These are phyloP conservation scores for Laticauda laticaudata DNA, from an alignment of 2,113 vertebrate species.

Conservation along the genomic window DNA sequence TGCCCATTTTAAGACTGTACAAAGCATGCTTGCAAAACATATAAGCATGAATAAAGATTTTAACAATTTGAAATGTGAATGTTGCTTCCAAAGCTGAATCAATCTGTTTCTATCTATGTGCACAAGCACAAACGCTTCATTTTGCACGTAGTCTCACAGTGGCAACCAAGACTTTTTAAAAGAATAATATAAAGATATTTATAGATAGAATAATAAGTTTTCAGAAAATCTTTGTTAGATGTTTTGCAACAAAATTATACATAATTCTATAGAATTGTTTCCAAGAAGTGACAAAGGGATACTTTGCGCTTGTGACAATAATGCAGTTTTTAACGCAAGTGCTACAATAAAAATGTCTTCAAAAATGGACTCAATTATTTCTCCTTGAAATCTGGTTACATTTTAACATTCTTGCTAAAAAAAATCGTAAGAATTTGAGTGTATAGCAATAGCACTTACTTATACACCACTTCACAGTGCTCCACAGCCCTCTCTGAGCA, in stretches of 20 bases:
- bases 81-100: neutral
- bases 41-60: neutral
- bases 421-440: neutral
- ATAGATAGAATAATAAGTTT: neutral
- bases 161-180: neutral
- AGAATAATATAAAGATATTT: neutral
- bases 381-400: neutral
- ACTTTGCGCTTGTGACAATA: neutral
- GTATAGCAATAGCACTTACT: too few relatives aligned
- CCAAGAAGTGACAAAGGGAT: neutral
- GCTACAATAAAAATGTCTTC: neutral
- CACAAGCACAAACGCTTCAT: neutral
- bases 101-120: neutral
- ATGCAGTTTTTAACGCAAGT: neutral
- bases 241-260: neutral
- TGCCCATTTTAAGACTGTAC: neutral
- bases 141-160: neutral
- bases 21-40: neutral
- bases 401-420: neutral
- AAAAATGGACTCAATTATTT: neutral
- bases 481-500: too few relatives aligned
- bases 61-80: neutral
- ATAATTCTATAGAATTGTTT: neutral
- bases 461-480: too few relatives aligned
- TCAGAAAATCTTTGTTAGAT: neutral